Base-by-base conservation (phyloP, 2,888 invertebrate species). In the Conomelus anceps region DNA sequence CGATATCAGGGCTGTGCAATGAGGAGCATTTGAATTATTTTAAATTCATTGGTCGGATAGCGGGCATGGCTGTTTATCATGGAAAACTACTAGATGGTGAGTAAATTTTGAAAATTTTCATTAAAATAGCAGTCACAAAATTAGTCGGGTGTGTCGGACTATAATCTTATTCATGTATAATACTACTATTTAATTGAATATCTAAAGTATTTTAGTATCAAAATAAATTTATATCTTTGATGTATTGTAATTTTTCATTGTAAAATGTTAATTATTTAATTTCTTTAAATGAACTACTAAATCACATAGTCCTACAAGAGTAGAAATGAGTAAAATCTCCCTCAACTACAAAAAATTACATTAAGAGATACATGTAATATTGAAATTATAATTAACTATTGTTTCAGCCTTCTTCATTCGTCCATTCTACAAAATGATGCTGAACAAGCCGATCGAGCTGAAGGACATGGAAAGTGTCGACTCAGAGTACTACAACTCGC, bases 351-450 rank as follows among this genome's bases (percentile, higher is more conserved):
- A n/a, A n/a, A n/a, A n/a, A n/a, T n/a, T n/a, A n/a, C n/a, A n/a
- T n/a, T n/a, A n/a, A n/a, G n/a, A n/a, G n/a, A n/a, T n/a, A n/a
- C n/a, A n/a, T n/a, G n/a, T n/a, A n/a, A n/a, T n/a, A n/a, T n/a
- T 22, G 3, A 3, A 84, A 3, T 29, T 23, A 85, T 20, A 89
- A 26, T 17, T 89, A 86, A 85, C 22, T 89, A 90, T 89, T 90
- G 90, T 90, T 90, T 63, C 94, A 98, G 99, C 99, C 88, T 99
- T 99, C 94, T 99, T 99, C 94, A 99, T 99, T 94, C 97, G 99
- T 93, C 99, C 99, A 89, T 99, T 99, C 94, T 99, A 99, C 94
- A 99, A 99, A 94, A 99, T 99, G 99, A 99, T 99, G 99, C 94
- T 99, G 92, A 96, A 96, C 91, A 99, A 99, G 94, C 94, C 96